These are phyloP conservation scores for Lanius collurio DNA, from an alignment of 2,113 vertebrate species.

Conservation along the genomic window DNA sequence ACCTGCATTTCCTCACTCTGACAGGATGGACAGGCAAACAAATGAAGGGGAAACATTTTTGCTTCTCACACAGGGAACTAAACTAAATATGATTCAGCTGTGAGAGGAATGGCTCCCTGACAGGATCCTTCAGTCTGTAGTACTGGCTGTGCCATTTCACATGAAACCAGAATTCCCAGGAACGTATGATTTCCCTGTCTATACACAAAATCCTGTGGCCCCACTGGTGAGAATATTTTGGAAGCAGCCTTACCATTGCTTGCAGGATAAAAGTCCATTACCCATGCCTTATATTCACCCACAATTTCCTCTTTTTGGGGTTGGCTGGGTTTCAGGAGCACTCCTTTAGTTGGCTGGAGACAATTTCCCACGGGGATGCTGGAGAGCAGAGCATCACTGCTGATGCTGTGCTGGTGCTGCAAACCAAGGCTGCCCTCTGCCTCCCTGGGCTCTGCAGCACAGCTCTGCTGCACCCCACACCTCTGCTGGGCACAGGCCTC, in stretches of 20 bases:
- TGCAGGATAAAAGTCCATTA: neutral
- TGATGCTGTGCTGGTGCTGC: fast-evolving
- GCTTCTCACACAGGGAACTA: neutral
- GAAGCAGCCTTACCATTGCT: neutral
- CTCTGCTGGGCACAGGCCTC: neutral
- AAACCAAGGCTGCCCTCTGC: conserved; percentile 49
- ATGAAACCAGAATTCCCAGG: neutral
- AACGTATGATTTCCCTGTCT: neutral
- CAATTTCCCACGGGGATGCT: neutral
- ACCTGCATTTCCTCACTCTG: neutral
- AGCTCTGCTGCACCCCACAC: neutral
- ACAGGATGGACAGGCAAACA: neutral
- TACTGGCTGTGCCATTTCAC: neutral
- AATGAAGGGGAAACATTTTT: neutral
- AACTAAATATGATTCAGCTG: neutral
- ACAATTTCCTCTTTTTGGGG: neutral
- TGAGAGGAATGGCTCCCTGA: neutral
- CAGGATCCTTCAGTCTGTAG: neutral
- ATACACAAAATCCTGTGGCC: neutral
- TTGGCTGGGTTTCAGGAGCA: neutral
- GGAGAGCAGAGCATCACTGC: neutral
- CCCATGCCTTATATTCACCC: neutral
- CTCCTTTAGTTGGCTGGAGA: neutral
- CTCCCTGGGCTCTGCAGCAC: neutral
- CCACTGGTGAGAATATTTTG: neutral